Evolutionary conservation across 2,888 invertebrate species (phyloP).

Genomic region (Lithosia quadra): DNA sequence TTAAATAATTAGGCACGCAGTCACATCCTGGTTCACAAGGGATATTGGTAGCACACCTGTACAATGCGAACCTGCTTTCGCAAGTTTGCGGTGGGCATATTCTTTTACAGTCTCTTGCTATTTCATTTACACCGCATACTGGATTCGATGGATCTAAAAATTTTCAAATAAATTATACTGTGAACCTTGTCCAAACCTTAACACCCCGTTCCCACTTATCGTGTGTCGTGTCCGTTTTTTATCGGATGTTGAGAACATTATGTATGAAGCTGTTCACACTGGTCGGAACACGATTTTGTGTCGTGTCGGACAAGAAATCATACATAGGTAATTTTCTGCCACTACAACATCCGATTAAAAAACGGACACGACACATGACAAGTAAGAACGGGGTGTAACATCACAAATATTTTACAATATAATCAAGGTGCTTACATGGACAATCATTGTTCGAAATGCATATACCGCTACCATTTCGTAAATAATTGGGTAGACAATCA

Average conservation of each 20-base stretch:
- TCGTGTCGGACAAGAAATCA: too few relatives aligned
- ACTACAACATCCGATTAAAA: too few relatives aligned
- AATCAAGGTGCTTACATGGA: constrained; percentile 41
- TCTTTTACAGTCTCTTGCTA: constrained; percentile 46
- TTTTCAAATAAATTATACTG: background rate
- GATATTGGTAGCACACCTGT: constrained; percentile 37
- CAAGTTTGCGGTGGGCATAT: constrained; percentile 62
- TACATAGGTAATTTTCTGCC: too few relatives aligned
- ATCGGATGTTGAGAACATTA: too few relatives aligned
- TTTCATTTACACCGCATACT: constrained; percentile 53
- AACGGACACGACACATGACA: too few relatives aligned
- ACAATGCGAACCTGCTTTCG: constrained; percentile 46
- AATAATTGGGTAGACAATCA: constrained; percentile 53
- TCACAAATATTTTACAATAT: background rate
- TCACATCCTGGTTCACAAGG: constrained; percentile 62
- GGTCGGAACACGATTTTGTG: too few relatives aligned
- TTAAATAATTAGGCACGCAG: constrained; percentile 60
- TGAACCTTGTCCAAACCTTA: background rate
- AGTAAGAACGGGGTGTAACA: too few relatives aligned
- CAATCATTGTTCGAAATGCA: constrained; percentile 59
- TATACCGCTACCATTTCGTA: constrained; percentile 54
- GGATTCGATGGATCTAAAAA: constrained; percentile 46
- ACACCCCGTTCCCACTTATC: too few relatives aligned
- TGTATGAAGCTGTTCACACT: too few relatives aligned
- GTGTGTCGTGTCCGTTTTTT: too few relatives aligned